phyloP scores from a whole-genome alignment of 2,888 invertebrate species.

The Hemaris fuciformis region DNA sequence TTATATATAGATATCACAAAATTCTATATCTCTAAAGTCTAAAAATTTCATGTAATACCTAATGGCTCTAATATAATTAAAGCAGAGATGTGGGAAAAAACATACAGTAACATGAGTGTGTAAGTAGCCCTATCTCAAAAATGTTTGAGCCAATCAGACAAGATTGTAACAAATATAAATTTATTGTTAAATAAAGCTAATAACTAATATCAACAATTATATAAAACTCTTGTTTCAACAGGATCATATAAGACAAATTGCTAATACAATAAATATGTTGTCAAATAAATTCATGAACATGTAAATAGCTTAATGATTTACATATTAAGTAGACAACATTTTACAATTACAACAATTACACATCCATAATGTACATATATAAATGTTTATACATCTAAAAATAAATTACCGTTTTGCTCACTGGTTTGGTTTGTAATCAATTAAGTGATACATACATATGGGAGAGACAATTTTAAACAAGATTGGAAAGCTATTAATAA shows the following conservation, averaged over 20 bases:
- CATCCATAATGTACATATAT: not conserved
- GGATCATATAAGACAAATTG: not conserved
- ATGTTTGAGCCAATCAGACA: not conserved
- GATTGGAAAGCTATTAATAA: not conserved
- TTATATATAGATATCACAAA: constrained; percentile 47
- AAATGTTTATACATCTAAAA: not conserved
- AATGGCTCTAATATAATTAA: constrained; percentile 15
- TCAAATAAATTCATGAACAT: not conserved
- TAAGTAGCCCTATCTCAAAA: not conserved
- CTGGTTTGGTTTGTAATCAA: no score
- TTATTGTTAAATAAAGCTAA: not conserved
- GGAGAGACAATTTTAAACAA: not conserved
- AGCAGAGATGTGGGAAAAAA: not conserved
- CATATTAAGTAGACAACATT: not conserved
- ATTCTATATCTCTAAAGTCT: constrained; percentile 30
- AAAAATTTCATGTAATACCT: constrained; percentile 19
- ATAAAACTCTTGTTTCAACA: not conserved
- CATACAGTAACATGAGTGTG: not conserved
- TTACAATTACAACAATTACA: not conserved
- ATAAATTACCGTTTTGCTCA: not conserved
- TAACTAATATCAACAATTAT: not conserved
- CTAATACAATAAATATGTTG: not conserved
- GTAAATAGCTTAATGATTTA: not conserved
- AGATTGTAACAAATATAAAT: not conserved
- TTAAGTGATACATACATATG: not conserved